Conservation (phyloP, 2,797 vertebrate genomes). For the Xiphorhynchus erythropygius region DNA sequence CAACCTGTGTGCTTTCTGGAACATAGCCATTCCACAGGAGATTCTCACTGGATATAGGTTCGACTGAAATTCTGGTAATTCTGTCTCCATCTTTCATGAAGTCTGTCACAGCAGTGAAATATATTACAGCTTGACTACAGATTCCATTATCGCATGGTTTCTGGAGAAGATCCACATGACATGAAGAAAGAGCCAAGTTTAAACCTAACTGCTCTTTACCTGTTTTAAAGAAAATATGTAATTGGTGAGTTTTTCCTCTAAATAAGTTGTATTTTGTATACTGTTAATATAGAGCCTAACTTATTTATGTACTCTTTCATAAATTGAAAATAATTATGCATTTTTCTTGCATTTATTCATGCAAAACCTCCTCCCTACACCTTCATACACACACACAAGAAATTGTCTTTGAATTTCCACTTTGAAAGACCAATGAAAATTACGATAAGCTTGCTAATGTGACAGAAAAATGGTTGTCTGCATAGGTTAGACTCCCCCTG, state of each 20-base stretch:
- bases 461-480: not conserved
- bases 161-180: constrained; percentile 79
- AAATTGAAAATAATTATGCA: not conserved
- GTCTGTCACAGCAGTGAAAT: constrained; percentile 83
- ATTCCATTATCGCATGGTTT: constrained; percentile 75
- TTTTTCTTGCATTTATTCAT: not conserved
- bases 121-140: constrained; percentile 77
- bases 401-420: not conserved
- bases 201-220: constrained; percentile 73
- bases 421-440: not conserved
- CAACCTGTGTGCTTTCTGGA: constrained; percentile 83
- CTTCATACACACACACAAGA: not conserved
- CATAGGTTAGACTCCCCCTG: not conserved
- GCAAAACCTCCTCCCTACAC: not conserved
- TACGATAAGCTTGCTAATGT: not conserved
- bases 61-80: constrained; percentile 76
- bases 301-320: not conserved
- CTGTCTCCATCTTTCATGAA: constrained; percentile 83
- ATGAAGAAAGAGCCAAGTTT: constrained; percentile 88
- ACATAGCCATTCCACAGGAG: constrained; percentile 88
- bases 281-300: not conserved
- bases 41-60: constrained; percentile 79
- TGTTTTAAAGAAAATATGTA: constrained; percentile 64
- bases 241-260: not conserved
- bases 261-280: not conserved